phyloP scores from a whole-genome alignment of 2,797 vertebrate genomes.

The Odontamblyopus rebecca region DNA sequence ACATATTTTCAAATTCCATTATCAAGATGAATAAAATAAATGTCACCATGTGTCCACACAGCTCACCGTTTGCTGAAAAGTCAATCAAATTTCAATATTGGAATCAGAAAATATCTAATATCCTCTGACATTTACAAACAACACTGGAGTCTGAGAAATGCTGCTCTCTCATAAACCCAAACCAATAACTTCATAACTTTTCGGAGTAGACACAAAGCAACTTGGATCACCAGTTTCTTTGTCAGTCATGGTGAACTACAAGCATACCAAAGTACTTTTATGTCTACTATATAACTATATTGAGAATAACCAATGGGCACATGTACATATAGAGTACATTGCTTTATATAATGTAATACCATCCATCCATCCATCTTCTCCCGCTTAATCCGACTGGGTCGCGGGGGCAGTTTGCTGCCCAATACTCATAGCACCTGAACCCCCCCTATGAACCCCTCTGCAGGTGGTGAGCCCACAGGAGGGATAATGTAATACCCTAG shows the following conservation, averaged over 20 bases:
- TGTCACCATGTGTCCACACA: not conserved
- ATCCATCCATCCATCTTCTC: too few species aligned
- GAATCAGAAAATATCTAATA: constrained; percentile 1
- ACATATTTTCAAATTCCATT: not conserved
- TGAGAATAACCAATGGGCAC: too few species aligned
- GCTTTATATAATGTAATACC: too few species aligned
- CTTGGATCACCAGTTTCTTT: not conserved
- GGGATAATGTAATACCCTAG: too few species aligned
- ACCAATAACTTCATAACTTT: constrained; percentile 10
- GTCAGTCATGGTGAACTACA: not conserved
- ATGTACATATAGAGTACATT: too few species aligned
- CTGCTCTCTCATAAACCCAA: not conserved
- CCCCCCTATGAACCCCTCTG: too few species aligned
- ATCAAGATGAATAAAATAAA: not conserved
- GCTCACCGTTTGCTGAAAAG: not conserved
- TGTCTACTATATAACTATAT: not conserved
- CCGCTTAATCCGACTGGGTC: too few species aligned
- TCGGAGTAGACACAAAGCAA: not conserved
- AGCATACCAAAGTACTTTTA: not conserved
- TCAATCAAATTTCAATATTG: not conserved
- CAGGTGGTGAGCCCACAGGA: too few species aligned
- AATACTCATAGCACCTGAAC: too few species aligned
- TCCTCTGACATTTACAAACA: constrained; percentile 6
- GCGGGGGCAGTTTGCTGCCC: too few species aligned
- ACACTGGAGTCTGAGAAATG: not conserved